These are phyloP conservation scores for Aspidiotus rigidus DNA, from an alignment of 2,888 invertebrate genomes.

Conservation along the genomic window DNA sequence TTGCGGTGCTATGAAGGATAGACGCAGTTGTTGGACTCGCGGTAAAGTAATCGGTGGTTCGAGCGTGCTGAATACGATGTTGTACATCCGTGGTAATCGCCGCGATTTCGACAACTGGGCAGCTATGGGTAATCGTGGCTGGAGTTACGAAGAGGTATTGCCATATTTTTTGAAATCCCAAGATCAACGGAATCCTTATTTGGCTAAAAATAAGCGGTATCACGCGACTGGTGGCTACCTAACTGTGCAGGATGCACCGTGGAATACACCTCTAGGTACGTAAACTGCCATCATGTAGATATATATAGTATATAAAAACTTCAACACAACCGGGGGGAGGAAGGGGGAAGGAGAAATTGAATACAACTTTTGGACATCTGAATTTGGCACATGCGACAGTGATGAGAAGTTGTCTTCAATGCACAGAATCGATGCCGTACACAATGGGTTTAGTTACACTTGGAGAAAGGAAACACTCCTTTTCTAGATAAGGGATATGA, in stretches of 20 bases:
- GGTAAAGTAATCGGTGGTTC: conserved; percentile 58
- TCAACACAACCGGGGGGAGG: no score
- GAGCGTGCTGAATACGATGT: conserved; percentile 80
- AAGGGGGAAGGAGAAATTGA: no score
- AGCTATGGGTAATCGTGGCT: conserved; percentile 71
- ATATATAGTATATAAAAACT: no score
- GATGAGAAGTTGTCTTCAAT: no score
- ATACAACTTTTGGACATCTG: no score
- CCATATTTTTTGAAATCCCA: conserved; percentile 78
- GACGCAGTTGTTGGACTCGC: conserved; percentile 78
- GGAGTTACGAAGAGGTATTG: conserved; percentile 73
- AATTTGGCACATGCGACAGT: no score
- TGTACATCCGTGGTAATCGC: conserved; percentile 79
- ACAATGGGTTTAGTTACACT: no score
- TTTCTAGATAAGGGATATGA: no score
- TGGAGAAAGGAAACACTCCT: no score
- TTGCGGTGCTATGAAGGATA: conserved; percentile 76
- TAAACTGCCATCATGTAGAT: no score
- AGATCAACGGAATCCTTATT: conserved; percentile 79
- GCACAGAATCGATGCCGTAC: no score
- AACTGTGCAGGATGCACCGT: conserved; percentile 67
- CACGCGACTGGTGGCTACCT: conserved; percentile 66
- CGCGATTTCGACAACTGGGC: conserved; percentile 84
- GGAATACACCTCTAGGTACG: conserved; percentile 64
- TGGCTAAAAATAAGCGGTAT: conserved; percentile 62